These are phyloP conservation scores for Morelia viridis DNA, from an alignment of 2,797 vertebrate species.

Conservation along the genomic window DNA sequence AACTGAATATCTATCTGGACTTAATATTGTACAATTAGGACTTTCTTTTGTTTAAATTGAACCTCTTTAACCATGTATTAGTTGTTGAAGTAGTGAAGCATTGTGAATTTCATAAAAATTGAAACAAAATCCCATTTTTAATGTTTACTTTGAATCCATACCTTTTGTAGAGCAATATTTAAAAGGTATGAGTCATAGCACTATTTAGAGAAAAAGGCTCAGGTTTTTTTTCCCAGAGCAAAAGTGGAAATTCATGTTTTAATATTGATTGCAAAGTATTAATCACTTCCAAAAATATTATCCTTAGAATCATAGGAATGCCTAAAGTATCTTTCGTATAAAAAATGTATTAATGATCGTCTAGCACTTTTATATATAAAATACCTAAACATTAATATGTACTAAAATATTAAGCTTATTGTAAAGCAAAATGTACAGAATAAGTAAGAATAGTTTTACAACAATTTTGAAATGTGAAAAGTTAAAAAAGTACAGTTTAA, in stretches of 20 bases:
- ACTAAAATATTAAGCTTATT: background rate
- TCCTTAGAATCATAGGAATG: background rate
- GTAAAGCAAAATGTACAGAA: background rate
- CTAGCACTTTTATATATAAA: background rate
- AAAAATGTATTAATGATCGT: background rate
- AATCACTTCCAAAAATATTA: background rate
- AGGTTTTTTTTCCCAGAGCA: background rate
- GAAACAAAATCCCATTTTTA: background rate
- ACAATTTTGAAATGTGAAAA: background rate
- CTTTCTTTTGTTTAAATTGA: background rate
- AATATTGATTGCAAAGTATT: background rate
- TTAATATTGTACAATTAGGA: background rate
- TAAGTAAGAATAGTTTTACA: background rate
- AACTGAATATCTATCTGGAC: background rate
- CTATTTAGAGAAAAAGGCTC: background rate
- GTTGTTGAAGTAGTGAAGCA: background rate
- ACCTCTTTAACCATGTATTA: background rate
- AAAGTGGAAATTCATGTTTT: background rate
- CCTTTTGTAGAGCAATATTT: background rate
- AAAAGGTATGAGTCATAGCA: background rate
- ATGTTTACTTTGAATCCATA: background rate
- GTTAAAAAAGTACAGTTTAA: background rate
- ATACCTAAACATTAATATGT: rapidly evolving
- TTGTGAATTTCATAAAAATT: background rate
- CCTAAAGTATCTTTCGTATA: background rate